Evolutionary conservation across 2,113 vertebrate species (phyloP).

Genomic region (Oreochromis niloticus): DNA sequence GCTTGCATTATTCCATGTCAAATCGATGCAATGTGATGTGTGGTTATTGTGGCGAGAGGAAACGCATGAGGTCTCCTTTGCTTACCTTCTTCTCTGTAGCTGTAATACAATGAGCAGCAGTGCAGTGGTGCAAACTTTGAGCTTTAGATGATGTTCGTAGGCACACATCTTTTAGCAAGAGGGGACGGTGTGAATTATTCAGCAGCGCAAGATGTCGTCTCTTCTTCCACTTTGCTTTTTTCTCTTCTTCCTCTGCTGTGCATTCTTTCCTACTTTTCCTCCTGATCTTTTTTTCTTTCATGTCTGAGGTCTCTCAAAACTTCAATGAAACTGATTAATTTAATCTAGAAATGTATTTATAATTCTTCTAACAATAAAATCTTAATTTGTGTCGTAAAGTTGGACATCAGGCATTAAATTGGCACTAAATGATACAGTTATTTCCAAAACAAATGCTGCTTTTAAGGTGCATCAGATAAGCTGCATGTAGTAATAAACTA

Average conservation of each 20-base stretch:
- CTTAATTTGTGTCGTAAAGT: neutral
- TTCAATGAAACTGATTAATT: neutral
- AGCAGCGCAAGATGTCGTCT: neutral
- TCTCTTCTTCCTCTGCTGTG: neutral
- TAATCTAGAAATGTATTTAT: neutral
- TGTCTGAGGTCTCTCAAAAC: neutral
- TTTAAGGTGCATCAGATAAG: neutral
- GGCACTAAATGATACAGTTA: neutral
- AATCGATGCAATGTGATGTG: neutral
- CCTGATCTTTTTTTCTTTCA: neutral
- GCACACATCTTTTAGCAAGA: neutral
- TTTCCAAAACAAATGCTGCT: neutral
- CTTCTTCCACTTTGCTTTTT: neutral
- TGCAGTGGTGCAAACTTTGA: conserved; percentile 48
- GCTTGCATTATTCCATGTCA: neutral
- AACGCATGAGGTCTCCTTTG: neutral
- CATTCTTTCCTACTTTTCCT: neutral
- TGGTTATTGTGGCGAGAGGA: neutral
- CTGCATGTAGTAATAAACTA: neutral
- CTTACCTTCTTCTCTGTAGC: conserved; percentile 26
- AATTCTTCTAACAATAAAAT: neutral
- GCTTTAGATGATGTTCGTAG: conserved; percentile 35
- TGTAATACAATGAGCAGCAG: conserved; percentile 30
- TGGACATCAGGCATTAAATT: neutral
- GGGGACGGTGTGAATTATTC: neutral